A percentile compares a stretch with the other conserved stretches of the same genome.
Conservation (phyloP, 2,888 invertebrate genomes). For the Heliothis peltigera region DNA sequence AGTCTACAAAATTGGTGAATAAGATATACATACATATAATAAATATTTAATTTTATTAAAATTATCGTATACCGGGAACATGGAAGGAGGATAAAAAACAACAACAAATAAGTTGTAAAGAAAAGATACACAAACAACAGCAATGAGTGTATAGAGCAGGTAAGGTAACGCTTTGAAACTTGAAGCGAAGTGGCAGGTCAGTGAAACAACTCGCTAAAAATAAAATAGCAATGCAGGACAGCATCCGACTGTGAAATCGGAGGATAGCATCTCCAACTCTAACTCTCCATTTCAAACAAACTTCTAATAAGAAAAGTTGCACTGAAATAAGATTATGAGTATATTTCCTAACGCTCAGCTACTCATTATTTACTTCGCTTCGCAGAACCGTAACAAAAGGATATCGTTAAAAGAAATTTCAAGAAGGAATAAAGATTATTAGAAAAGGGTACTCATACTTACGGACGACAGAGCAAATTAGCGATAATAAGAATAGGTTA, state of each 20-base stretch:
- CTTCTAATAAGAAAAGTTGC: constrained; percentile 86
- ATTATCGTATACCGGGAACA: background rate
- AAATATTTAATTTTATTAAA: too few relatives aligned
- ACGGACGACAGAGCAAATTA: constrained; percentile 37
- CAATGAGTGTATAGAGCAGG: constrained; percentile 3
- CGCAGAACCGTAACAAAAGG: constrained; percentile 36
- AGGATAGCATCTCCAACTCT: constrained; percentile 68
- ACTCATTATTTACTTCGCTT: constrained; percentile 54
- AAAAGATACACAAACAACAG: background rate
- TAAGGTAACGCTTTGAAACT: constrained; percentile 44
- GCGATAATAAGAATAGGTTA: constrained; percentile 39
- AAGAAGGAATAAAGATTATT: constrained; percentile 33
- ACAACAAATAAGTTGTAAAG: too few relatives aligned
- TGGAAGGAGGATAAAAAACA: background rate
- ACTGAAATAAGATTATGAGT: constrained; percentile 74
- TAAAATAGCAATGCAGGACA: constrained; percentile 66
- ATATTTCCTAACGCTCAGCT: constrained; percentile 56
- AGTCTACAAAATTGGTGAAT: constrained; percentile 56
- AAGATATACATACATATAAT: too few relatives aligned
- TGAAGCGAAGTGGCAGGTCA: constrained; percentile 21
- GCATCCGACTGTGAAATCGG: constrained; percentile 73
- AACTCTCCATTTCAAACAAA: constrained; percentile 72
- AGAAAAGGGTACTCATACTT: constrained; percentile 29
- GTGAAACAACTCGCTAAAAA: constrained; percentile 54
- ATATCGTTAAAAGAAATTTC: constrained; percentile 34